Base-by-base conservation (phyloP, 2,888 invertebrate species). In the Lycophotia porphyrea region DNA sequence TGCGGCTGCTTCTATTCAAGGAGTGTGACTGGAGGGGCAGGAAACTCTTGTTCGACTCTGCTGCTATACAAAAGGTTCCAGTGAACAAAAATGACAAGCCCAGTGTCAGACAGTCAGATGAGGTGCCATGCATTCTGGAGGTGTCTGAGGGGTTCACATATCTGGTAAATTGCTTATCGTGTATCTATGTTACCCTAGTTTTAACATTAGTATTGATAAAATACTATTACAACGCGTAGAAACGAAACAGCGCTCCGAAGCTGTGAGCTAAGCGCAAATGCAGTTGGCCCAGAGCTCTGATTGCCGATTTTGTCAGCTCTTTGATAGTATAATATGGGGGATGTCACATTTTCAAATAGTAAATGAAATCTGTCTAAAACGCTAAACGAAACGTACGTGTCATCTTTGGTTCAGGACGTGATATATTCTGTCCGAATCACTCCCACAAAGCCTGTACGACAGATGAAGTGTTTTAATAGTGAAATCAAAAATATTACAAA, bases 11-110 rank as follows among this genome's bases (percentile, higher is more conserved):
- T 90, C 96, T 99, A 84, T 98, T 98, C 95, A 97, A 98, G 91
- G 99, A 99, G 96, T 98, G 98, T 93, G 98, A 99, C 92, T 97
- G 98, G 94, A 97, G 98, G 80, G 98, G 98, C 42, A 97, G 98
- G 80, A 98, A 98, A 88, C 95, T 99, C 55, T 96, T 99, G 72
- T 99, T 98, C 92, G 99, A 99, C 94, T 99, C 99, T 0, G 97
- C 97, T 84, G 97, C 98, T 27, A 95, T 97, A 88, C 97, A 97
- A 91, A 97, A 97, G 95, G 95, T 97, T 71, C 94, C 96, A 79
- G 89, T 97, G 4, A 90, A 90, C 55, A 95, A 95, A 91, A 91
- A 96, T 95, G 95, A 94, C 83, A 93, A 93, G 82, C 93, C 93
- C 79, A 91, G 91, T 74, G 85, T 90, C 78, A 91, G 89, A 84